These are phyloP conservation scores for Suricata suricatta DNA, from an alignment of 2,113 vertebrate genomes.

Conservation along the genomic window DNA sequence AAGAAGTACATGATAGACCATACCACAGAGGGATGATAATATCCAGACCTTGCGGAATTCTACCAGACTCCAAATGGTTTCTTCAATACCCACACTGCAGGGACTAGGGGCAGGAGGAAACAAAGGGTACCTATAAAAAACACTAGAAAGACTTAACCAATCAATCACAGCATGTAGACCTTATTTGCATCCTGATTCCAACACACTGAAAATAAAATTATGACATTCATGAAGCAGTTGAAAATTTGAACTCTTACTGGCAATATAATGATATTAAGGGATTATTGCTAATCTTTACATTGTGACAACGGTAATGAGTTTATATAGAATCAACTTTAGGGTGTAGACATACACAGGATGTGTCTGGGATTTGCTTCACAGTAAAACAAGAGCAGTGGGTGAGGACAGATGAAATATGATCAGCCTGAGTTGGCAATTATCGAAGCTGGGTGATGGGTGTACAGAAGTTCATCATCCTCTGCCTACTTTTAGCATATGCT, in stretches of 20 bases:
- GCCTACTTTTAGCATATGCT: background rate
- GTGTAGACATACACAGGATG: background rate
- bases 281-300: slow-evolving; percentile 26
- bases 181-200: background rate
- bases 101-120: background rate
- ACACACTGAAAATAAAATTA: background rate
- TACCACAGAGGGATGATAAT: background rate
- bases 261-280: background rate
- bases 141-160: background rate
- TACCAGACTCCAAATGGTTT: background rate
- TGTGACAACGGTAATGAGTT: background rate
- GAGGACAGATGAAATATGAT: background rate
- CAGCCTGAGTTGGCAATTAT: background rate
- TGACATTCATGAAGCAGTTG: background rate
- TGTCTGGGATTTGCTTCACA: background rate
- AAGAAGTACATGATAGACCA: background rate
- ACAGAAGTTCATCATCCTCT: background rate
- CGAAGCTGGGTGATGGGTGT: background rate
- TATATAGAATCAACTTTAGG: background rate
- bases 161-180: background rate
- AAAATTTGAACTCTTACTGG: background rate
- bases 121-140: background rate
- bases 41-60: background rate
- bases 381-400: background rate
- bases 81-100: background rate